Base-by-base conservation (phyloP, 1,140 invertebrate genomes). In the Bombus confusus region DNA sequence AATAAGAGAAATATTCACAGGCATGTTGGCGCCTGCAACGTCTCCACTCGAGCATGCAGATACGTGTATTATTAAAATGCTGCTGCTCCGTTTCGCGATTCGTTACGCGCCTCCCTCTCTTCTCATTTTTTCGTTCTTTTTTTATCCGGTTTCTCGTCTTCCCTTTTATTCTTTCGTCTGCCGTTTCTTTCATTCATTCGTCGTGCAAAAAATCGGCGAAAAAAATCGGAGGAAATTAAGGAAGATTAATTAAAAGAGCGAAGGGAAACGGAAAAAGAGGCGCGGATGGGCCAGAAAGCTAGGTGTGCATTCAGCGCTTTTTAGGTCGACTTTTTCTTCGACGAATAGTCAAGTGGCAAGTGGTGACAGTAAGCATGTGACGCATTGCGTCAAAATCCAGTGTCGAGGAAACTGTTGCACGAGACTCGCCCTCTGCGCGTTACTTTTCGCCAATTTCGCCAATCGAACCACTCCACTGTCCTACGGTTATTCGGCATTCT, bases 331-430 rank as follows among this genome's bases (percentile, higher is more conserved):
- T 80, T 80, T 79, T 85, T 85, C 79, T 81, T 81, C 79, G 79
- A 41, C 73, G 78, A 81, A 80, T 62, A 47, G 41, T 80, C 59
- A 88, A 76, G 71, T 78, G 52, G 57, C 34, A 39, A 82, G 76
- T 81, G 69, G 43, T 79, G 83, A 76, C 80, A 77, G 85, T 69
- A 34, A 77, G 73, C 59, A 74, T 80, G 64, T 90, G 88, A 90
- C 85, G 88, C 81, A 89, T 87, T 90, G 88, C 88, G 88, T 89
- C 85, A 89, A 89, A 90, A 90, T 85, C 88, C 77, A 76, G 81
- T 85, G 68, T 69, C 73, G 78, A 66, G 68, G 73, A 81, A 80
- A 69, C 76, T 86, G 72, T 72, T 79, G 78, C 62, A 57, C 71
- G 80, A 85, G 57, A 71, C 83, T 64, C 47, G 72, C 34, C 28